These are phyloP conservation scores for Drosophila monieri DNA, from an alignment of 2,888 invertebrate species.

Conservation along the genomic window DNA sequence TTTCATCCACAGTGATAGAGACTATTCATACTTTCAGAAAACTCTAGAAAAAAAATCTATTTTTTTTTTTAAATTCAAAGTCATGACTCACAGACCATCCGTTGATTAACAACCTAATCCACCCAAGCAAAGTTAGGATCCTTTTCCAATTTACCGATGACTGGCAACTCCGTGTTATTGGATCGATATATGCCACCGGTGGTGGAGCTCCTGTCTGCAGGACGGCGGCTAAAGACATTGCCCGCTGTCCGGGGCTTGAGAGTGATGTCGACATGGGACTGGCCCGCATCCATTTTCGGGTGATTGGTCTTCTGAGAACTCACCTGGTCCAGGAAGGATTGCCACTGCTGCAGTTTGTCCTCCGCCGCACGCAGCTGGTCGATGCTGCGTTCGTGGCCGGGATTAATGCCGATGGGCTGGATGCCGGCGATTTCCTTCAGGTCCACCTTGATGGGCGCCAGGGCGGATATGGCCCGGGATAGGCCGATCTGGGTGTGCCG, in stretches of 20 bases:
- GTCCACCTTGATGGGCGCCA: constrained; percentile 87
- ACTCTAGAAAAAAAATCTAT: too few relatives aligned
- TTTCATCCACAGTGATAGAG: too few relatives aligned
- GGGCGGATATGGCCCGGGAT: constrained; percentile 90
- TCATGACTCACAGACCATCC: too few relatives aligned
- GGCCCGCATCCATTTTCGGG: constrained; percentile 42
- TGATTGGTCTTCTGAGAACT: constrained; percentile 43
- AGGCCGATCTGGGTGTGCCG: constrained; percentile 88
- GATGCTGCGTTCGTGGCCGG: constrained; percentile 85
- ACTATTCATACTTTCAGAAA: too few relatives aligned
- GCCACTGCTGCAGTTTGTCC: constrained; percentile 82
- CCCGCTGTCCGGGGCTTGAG: constrained; percentile 54
- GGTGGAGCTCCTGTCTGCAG: constrained; percentile 54
- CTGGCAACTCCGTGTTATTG: constrained; percentile 73
- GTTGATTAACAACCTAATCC: constrained; percentile 1
- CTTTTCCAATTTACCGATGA: constrained; percentile 69
- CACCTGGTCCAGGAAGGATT: constrained; percentile 80
- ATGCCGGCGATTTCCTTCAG: constrained; percentile 79
- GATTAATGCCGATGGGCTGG: constrained; percentile 87
- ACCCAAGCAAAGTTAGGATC: constrained; percentile 82
- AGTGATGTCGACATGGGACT: constrained; percentile 50
- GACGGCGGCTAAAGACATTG: constrained; percentile 68
- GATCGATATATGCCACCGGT: constrained; percentile 64
- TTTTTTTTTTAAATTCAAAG: too few relatives aligned
- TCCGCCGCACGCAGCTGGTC: constrained; percentile 81